phyloP scores from a whole-genome alignment of 2,888 invertebrate species.

The Chirona hameri region DNA sequence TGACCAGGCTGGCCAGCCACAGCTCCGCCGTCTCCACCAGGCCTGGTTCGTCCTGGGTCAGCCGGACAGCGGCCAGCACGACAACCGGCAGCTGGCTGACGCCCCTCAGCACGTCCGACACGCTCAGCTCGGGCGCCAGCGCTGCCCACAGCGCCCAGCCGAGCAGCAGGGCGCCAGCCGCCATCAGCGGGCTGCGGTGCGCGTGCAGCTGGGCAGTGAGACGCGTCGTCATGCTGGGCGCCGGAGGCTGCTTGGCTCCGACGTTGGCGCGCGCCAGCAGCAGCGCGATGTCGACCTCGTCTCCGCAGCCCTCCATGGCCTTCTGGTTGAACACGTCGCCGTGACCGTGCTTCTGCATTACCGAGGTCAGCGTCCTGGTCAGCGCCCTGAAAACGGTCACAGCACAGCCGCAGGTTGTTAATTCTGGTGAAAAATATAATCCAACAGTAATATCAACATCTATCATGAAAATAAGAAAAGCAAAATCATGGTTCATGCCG shows the following conservation, averaged over 20 bases:
- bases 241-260: not conserved
- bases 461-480: too few species aligned
- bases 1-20: constrained; percentile 4
- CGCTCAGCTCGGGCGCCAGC: not conserved
- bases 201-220: not conserved
- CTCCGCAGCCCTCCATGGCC: not conserved
- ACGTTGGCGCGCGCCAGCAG: not conserved
- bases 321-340: not conserved
- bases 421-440: too few species aligned
- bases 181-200: not conserved
- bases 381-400: not conserved
- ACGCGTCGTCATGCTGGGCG: too few species aligned
- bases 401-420: too few species aligned
- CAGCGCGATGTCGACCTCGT: constrained; percentile 1
- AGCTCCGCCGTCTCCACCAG: constrained; percentile 6
- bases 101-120: not conserved
- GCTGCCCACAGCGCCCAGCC: not conserved
- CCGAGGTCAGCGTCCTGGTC: not conserved
- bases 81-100: not conserved
- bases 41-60: not conserved
- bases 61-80: not conserved
- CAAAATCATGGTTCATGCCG: too few species aligned
- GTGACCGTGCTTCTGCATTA: constrained; percentile 3
- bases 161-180: not conserved
- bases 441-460: too few species aligned